A percentile compares a stretch with the other conserved stretches of the same genome.
Conservation (phyloP, 2,113 vertebrate species). For the Colistium nudipinnis region DNA sequence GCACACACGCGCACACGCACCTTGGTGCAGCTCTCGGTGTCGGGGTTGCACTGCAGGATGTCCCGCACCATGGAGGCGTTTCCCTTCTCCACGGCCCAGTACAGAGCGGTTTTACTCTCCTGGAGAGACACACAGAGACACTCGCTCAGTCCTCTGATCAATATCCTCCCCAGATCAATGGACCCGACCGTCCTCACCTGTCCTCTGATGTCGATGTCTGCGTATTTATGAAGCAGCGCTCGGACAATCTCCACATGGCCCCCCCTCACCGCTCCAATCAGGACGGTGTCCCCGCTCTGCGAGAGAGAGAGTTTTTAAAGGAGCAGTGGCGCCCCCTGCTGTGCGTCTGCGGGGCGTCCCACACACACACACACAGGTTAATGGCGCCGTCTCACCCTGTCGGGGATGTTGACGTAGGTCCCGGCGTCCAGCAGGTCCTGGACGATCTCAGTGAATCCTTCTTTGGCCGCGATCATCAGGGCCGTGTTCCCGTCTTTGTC, state of each 20-base stretch:
- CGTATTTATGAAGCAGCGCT: constrained; percentile 95
- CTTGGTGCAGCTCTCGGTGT: constrained; percentile 97
- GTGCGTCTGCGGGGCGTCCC: too few relatives aligned
- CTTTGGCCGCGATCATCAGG: constrained; percentile 96
- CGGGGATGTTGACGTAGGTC: constrained; percentile 97
- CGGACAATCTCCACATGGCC: constrained; percentile 97
- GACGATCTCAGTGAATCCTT: constrained; percentile 95
- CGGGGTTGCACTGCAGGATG: constrained; percentile 96
- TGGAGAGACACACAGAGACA: constrained; percentile 54
- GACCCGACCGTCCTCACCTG: constrained; percentile 87
- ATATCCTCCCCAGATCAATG: too few relatives aligned
- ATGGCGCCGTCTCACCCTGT: constrained; percentile 82
- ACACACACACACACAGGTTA: background rate
- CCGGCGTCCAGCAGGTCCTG: constrained; percentile 97
- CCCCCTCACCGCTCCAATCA: constrained; percentile 96
- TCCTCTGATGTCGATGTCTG: constrained; percentile 97
- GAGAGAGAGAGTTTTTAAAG: constrained; percentile 17
- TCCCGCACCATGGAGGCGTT: constrained; percentile 97
- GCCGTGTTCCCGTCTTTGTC: constrained; percentile 99
- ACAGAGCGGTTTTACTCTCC: constrained; percentile 97
- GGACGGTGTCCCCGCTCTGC: constrained; percentile 95
- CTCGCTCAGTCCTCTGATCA: too few relatives aligned
- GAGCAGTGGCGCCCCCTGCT: too few relatives aligned
- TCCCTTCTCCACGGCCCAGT: constrained; percentile 98
- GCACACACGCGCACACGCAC: constrained; percentile 69